These are phyloP conservation scores for Datnioides undecimradiatus DNA, from an alignment of 2,113 vertebrate species.

Conservation along the genomic window DNA sequence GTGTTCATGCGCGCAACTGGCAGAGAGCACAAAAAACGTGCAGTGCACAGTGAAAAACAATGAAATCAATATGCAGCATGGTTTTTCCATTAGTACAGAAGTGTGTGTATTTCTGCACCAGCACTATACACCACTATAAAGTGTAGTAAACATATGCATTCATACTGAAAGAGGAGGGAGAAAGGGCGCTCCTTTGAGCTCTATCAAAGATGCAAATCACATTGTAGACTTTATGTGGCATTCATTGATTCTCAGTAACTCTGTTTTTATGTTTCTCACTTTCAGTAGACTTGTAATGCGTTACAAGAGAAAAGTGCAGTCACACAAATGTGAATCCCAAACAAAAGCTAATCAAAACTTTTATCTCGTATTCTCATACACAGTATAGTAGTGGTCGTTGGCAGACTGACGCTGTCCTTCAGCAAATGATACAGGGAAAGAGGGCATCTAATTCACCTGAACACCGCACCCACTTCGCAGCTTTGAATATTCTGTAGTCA, in stretches of 20 bases:
- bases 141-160: slow-evolving; percentile 18
- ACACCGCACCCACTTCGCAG: background rate
- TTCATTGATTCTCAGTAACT: slow-evolving; percentile 33
- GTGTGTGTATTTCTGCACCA: background rate
- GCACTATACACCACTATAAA: background rate
- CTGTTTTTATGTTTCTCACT: background rate
- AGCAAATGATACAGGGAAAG: background rate
- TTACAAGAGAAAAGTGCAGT: slow-evolving; percentile 8
- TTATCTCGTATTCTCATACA: background rate
- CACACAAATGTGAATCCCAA: background rate
- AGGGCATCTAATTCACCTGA: background rate
- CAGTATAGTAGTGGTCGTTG: background rate
- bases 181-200: background rate
- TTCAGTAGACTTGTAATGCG: slow-evolving; percentile 6
- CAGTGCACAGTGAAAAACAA: slow-evolving; percentile 31
- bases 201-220: slow-evolving; percentile 6
- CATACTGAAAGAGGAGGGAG: slow-evolving; percentile 4
- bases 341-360: background rate
- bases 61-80: slow-evolving; percentile 2
- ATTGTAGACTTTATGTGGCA: slow-evolving; percentile 14
- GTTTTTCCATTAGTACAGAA: background rate
- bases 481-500: slow-evolving; percentile 9
- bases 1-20: slow-evolving; percentile 32
- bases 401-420: background rate
- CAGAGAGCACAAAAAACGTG: slow-evolving; percentile 22